Conservation (phyloP, 2,888 invertebrate species). For the Poecilobothrus nobilitatus region DNA sequence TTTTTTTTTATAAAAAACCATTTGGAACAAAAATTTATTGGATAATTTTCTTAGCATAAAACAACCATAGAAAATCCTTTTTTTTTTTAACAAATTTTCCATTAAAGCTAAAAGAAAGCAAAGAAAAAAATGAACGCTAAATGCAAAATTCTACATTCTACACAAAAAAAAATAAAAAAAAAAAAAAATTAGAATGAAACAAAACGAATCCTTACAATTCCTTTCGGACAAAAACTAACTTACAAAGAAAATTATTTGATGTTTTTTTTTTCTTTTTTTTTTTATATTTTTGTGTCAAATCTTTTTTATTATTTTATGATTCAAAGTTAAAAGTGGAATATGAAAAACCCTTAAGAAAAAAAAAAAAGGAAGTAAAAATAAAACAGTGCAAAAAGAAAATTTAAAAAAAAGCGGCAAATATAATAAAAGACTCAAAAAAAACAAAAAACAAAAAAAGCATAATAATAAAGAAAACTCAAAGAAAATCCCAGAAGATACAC, state of each 20-base stretch:
- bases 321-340: background rate
- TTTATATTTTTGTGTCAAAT: background rate
- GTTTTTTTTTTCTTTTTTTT: background rate
- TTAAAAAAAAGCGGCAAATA: background rate
- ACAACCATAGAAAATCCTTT: background rate
- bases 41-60: background rate
- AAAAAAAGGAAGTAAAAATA: background rate
- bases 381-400: no score
- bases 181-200: background rate
- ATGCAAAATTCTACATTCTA: no score
- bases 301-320: slow-evolving; percentile 5
- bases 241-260: background rate
- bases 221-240: slow-evolving; percentile 2
- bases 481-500: slow-evolving; percentile 3
- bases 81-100: background rate
- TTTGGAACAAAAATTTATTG: background rate
- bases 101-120: background rate
- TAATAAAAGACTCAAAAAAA: background rate
- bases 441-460: background rate
- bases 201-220: slow-evolving; percentile 2
- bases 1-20: background rate
- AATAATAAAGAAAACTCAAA: background rate
- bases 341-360: background rate
- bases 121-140: background rate
- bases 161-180: background rate